Evolutionary conservation across 2,888 invertebrate genomes (phyloP), one percentile per base, ranked within the genome.

Genomic region (Mongoloraphidia duomilia): DNA sequence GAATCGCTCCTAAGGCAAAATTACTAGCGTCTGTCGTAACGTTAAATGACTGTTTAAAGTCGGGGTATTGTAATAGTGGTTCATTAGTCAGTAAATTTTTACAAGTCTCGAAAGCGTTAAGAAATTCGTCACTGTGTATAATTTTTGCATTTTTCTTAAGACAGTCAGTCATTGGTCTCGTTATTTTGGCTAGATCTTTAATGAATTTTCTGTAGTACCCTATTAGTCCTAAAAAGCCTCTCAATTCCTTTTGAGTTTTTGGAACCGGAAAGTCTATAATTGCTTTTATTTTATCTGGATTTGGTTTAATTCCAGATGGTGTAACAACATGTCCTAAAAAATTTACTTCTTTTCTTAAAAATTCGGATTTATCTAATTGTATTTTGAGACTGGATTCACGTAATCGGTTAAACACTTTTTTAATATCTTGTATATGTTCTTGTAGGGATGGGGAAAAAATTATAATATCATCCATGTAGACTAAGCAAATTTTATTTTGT

Each of bases 11-110:
- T 8, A 64, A 45, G 2, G 57, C 59, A 38, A 53, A 54, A 40
- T 64, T 58, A 14, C 57, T 59, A 0, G 65, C 66, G 49, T 66
- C 66, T 1, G 65, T 63, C 1, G 59, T 58, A 10, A 63, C 39
- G 14, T 56, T 49, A 49, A 64, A 65, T 9, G 53, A 44, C 56
- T 59, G 55, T 49, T 17, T 17, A 17, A 17, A 17, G 17, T 17
- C 17, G 17, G 17, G 17, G 17, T 17, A 17, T 17, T 17, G 4
- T 2, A n/a, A n/a, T 17, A 17, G 4, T 17, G 17, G 17, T 17
- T 17, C 17, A 17, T 17, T 17, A 17, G 17, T 17, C 17, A 17
- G 17, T 17, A 17, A 17, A 17, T 17, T 17, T 17, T 17, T 17
- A 17, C 17, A 17, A 17, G 17, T 17, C 4, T 17, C 17, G 17